A percentile compares a stretch with the other conserved stretches of the same genome.
These are phyloP conservation scores for Sipha maydis DNA, from an alignment of 2,888 invertebrate species.

Conservation along the genomic window DNA sequence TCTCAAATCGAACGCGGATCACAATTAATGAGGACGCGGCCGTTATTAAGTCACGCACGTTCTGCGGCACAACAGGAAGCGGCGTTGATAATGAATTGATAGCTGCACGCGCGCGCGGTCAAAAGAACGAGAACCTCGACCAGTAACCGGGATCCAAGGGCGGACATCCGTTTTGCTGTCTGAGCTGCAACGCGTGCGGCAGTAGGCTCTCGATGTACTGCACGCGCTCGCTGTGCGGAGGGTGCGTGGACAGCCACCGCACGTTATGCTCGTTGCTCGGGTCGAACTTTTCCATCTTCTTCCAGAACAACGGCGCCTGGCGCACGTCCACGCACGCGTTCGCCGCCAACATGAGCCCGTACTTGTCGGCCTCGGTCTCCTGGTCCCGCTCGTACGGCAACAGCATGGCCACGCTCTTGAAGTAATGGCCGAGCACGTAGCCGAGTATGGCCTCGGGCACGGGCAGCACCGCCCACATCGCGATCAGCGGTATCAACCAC, in stretches of 20 bases:
- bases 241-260: constrained; percentile 52
- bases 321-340: constrained; percentile 54
- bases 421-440: constrained; percentile 40
- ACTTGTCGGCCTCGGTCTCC: constrained; percentile 51
- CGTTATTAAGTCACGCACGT: too few relatives aligned
- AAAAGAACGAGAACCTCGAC: constrained; percentile 29
- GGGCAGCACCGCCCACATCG: constrained; percentile 44
- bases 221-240: constrained; percentile 14
- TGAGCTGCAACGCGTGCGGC: constrained; percentile 33
- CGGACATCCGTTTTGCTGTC: constrained; percentile 45
- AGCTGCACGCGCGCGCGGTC: not conserved
- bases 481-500: constrained; percentile 8
- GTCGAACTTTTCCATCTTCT: constrained; percentile 41
- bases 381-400: constrained; percentile 55
- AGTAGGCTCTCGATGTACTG: constrained; percentile 42
- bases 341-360: constrained; percentile 47
- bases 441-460: constrained; percentile 47
- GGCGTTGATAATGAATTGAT: too few relatives aligned
- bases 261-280: not conserved
- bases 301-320: constrained; percentile 39
- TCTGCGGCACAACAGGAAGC: too few relatives aligned
- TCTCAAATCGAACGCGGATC: too few relatives aligned
- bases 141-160: constrained; percentile 22
- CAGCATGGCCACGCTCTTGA: constrained; percentile 33
- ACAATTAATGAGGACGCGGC: too few relatives aligned